Base-by-base conservation (phyloP, 2,888 invertebrate genomes). In the Agrilus cyanescens region DNA sequence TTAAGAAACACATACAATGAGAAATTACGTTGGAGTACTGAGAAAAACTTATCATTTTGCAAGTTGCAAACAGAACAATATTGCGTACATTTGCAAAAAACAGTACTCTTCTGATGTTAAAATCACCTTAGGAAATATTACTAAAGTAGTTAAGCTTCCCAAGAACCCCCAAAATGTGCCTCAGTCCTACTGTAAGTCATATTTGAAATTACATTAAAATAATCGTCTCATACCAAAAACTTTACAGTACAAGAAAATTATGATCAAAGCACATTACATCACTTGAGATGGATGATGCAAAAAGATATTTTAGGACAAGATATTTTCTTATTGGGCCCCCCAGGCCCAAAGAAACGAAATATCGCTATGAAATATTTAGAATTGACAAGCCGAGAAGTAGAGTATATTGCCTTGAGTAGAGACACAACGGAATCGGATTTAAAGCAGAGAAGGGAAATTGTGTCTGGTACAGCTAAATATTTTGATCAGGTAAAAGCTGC, bases 371-470 rank as follows among this genome's bases (percentile, higher is more conserved):
- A 90, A 59, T 87, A 87, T 67, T 72, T 93, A 56, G 90, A 96
- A 65, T 61, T 96, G 41, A 91, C 89, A 0, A 81, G 85, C 52
- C 73, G 88, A 40, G 96, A 97, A 70, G 70, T 87, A 39, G 96
- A 97, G 63, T 96, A 94, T 68, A 83, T 97, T 16, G 83, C 94
- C 1, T 69, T 97, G 13, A 94, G 94, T 18, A 72, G 96, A 50
- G 97, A 97, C 61, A 95, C 96, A 0, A 97, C 96, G 0, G 97
- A 97, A 66, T 86, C 93, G 4, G 97, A 97, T 66, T 73, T 97
- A 18, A 97, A 97, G 62, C 96, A 97, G 63, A 72, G 96, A 39
- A 73, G 96, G 51, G 96, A 97, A 68, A 95, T 97, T 42, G 75
- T 80, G 48, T 72, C 75, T 42, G 90, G 90, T 13, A 89, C 87